These are phyloP conservation scores for Isaurus tuberculatus DNA, from an alignment of 92 coral and sea anemone species.

Conservation along the genomic window DNA sequence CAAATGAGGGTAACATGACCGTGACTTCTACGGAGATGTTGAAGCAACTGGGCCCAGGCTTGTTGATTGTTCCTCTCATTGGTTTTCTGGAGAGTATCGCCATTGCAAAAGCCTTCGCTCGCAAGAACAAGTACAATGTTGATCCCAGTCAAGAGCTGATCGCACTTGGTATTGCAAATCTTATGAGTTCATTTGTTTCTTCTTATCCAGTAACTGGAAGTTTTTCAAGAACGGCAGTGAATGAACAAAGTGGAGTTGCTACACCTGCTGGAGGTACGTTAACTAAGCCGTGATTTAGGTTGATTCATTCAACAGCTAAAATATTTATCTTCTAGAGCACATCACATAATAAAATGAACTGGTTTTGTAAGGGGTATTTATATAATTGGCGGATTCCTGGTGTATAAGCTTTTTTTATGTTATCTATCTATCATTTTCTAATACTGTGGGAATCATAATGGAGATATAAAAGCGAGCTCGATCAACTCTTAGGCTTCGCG, in stretches of 20 bases:
- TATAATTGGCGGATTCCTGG: too few relatives aligned
- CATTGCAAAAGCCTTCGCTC: constrained; percentile 97
- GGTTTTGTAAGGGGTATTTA: too few relatives aligned
- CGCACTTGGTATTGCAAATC: constrained; percentile 94
- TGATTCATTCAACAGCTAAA: too few relatives aligned
- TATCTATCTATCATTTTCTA: too few relatives aligned
- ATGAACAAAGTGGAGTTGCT: constrained; percentile 96
- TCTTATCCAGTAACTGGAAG: constrained; percentile 99
- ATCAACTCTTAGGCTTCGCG: too few relatives aligned
- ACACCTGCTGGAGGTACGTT: constrained; percentile 93
- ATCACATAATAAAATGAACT: too few relatives aligned
- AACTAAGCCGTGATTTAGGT: too few relatives aligned
- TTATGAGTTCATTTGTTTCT: constrained; percentile 91
- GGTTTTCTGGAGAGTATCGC: constrained; percentile 98
- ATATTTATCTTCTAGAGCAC: too few relatives aligned
- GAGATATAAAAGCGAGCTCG: too few relatives aligned
- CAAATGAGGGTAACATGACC: constrained; percentile 73
- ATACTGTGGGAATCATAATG: too few relatives aligned
- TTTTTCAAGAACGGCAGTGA: constrained; percentile 97
- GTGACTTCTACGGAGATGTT: constrained; percentile 68
- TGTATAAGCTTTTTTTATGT: too few relatives aligned
- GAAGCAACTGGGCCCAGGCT: constrained; percentile 83
- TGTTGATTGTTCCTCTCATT: constrained; percentile 93
- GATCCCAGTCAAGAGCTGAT: constrained; percentile 98
- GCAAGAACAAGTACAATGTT: constrained; percentile 90